These are phyloP conservation scores for Micropterix aruncella DNA, from an alignment of 2,888 invertebrate genomes.

Conservation along the genomic window DNA sequence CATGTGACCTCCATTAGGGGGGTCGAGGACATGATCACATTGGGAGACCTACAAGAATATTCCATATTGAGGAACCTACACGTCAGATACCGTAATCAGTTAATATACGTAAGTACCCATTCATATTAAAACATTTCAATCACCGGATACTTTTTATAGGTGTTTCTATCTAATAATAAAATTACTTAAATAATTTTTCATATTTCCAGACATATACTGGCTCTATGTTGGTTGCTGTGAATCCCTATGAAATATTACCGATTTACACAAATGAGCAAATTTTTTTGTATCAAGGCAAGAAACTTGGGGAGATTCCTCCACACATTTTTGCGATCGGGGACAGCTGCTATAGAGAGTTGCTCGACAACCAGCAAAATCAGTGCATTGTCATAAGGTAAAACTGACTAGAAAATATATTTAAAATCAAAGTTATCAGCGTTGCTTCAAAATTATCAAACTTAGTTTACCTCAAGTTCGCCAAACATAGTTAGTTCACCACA, in stretches of 20 bases:
- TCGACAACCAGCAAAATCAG: slow-evolving; percentile 62
- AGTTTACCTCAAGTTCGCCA: too few relatives aligned
- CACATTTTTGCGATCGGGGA: slow-evolving; percentile 95
- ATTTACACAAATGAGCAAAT: slow-evolving; percentile 88
- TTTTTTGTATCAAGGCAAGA: slow-evolving; percentile 63
- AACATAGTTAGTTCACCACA: too few relatives aligned
- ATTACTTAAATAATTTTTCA: too few relatives aligned
- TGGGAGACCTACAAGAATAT: slow-evolving; percentile 90
- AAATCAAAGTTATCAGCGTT: slow-evolving; percentile 2
- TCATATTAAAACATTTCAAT: slow-evolving; percentile 3
- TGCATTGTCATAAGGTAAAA: slow-evolving; percentile 84
- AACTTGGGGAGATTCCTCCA: slow-evolving; percentile 78
- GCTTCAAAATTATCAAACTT: too few relatives aligned
- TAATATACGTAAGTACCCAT: slow-evolving; percentile 74
- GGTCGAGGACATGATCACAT: slow-evolving; percentile 91
- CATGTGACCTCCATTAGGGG: slow-evolving; percentile 66
- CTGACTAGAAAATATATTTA: slow-evolving; percentile 8
- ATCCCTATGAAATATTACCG: slow-evolving; percentile 89
- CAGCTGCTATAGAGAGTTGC: slow-evolving; percentile 74
- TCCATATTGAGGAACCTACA: slow-evolving; percentile 86
- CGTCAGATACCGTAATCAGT: slow-evolving; percentile 72
- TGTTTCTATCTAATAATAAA: too few relatives aligned
- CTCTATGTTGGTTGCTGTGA: slow-evolving; percentile 87
- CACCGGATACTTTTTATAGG: slow-evolving; percentile 5
- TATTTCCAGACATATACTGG: slow-evolving; percentile 91